These are phyloP conservation scores for Zeugodacus cucurbitae DNA, from an alignment of 1,140 invertebrate species.

Conservation along the genomic window DNA sequence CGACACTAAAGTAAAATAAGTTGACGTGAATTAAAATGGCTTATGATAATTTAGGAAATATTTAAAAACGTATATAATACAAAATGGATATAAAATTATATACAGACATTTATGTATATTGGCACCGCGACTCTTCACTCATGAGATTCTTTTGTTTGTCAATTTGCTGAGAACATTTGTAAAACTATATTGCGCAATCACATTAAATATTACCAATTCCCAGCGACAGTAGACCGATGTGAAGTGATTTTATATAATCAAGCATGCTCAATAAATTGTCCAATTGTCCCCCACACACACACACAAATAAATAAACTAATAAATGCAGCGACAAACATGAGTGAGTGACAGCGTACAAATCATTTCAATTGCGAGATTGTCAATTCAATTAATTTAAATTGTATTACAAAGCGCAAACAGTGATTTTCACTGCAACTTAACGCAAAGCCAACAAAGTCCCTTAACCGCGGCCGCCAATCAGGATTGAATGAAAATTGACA, in stretches of 20 bases:
- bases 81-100: too few relatives aligned
- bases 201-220: neutral
- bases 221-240: neutral
- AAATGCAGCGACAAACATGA: constrained; percentile 32
- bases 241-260: neutral
- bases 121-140: neutral
- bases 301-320: constrained; percentile 35
- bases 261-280: constrained; percentile 6
- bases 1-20: too few relatives aligned
- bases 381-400: constrained; percentile 40
- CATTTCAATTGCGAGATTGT: constrained; percentile 29
- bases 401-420: constrained; percentile 28
- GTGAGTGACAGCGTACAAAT: constrained; percentile 36
- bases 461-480: constrained; percentile 23
- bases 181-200: neutral
- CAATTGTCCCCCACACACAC: neutral
- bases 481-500: constrained; percentile 27
- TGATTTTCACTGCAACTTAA: constrained; percentile 27
- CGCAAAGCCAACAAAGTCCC: constrained; percentile 15
- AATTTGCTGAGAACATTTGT: neutral
- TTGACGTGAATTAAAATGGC: too few relatives aligned
- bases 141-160: neutral
- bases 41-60: too few relatives aligned
- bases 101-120: neutral
- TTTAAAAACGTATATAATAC: too few relatives aligned